These are phyloP conservation scores for Tokudaia muenninki DNA, from an alignment of 2,797 vertebrate species.

Conservation along the genomic window DNA sequence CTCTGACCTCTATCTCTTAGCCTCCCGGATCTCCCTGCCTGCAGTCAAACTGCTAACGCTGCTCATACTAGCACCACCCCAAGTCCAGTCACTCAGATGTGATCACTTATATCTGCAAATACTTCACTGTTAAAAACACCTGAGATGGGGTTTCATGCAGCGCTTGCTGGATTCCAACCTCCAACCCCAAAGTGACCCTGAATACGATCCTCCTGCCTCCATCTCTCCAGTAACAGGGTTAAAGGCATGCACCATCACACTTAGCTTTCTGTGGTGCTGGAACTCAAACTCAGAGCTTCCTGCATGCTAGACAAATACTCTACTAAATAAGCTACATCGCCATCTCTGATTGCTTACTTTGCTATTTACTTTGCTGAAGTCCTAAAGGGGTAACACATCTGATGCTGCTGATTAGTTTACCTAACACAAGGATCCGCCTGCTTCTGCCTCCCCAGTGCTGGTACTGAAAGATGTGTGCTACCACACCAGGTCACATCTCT, in stretches of 20 bases:
- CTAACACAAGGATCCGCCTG: not conserved
- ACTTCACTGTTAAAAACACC: not conserved
- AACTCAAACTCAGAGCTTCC: not conserved
- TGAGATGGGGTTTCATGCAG: not conserved
- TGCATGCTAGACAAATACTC: not conserved
- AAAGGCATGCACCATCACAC: not conserved
- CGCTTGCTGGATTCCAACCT: not conserved
- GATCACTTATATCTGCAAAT: not conserved
- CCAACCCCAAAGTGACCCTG: not conserved
- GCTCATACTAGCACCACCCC: not conserved
- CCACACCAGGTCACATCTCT: not conserved
- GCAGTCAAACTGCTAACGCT: not conserved
- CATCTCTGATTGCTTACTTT: not conserved
- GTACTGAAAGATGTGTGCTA: not conserved
- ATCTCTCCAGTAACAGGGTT: not conserved
- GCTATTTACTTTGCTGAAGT: conserved; percentile 37
- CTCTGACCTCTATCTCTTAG: conserved; percentile 33
- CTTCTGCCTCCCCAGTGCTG: not conserved
- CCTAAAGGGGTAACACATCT: conserved; percentile 35
- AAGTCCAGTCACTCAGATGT: conserved; percentile 11
- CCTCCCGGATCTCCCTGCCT: conserved; percentile 1
- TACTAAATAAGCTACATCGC: not conserved
- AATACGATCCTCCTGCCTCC: not conserved
- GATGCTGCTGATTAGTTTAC: conserved; percentile 46
- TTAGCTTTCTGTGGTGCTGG: not conserved